Base-by-base conservation (phyloP, 2,113 vertebrate species). In the Bufo gargarizans region DNA sequence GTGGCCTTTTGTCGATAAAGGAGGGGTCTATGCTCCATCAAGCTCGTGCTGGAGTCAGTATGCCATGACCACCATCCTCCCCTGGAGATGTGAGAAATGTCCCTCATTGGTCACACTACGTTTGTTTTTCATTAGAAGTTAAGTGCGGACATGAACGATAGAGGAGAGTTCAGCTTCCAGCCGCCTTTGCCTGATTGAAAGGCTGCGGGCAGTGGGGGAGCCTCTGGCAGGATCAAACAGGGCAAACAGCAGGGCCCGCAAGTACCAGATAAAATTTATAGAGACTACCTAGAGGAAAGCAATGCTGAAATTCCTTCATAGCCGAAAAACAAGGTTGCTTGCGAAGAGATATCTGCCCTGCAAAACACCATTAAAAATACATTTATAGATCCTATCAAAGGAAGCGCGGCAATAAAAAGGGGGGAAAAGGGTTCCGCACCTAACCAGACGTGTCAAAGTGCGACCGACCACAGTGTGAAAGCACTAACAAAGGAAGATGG, bases 61-160 rank as follows among this genome's bases (percentile, higher is more conserved):
- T 90, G 89, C 91, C 82, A 0, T 91, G 92, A 91, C 82, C 0
- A 90, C 91, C 93, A 93, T 92, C 91, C 59, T 92, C 92, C 93
- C 91, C 53, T 4, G 77, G 91, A 92, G 91, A 92, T 88, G 84
- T 95, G 95, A 96, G 94, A 92, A 2, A 93, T 94, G 94, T 93
- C 94, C 94, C 95, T 93, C 92, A 93, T 93, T 94, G 95, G 95
- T 96, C 94, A 95, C 95, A 94, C 92, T 93, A 94, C 95, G 95
- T 96, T 96, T 95, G 92, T 94, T 95, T 96, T 96, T 95, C 95
- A 95, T 96, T 96, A 96, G 95, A 87, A 94, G 58, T 95, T 96
- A 95, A 95, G 94, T 93, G 95, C 78, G 85, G 94, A 96, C 95
- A 95, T 93, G 94, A 95, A 93, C 92, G 93, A 95, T 95, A 89